A percentile compares a stretch with the other conserved stretches of the same genome.
Evolutionary conservation across 2,113 vertebrate genomes (phyloP).

Genomic region (Siniperca knerii): DNA sequence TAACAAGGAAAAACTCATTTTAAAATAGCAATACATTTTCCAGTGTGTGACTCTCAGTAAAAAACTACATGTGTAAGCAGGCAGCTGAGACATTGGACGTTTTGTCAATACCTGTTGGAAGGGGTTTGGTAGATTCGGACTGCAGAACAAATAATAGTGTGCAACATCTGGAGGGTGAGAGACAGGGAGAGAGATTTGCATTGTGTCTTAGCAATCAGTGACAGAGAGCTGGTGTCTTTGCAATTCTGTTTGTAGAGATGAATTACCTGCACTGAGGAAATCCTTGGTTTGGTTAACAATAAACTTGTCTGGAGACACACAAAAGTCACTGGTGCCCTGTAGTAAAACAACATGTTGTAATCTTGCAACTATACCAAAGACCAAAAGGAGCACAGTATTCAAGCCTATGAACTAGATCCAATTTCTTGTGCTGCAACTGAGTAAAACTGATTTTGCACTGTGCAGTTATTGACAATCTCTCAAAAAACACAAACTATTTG

Average conservation of each 20-base stretch:
- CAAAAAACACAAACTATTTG: constrained; percentile 15
- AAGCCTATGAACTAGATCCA: constrained; percentile 17
- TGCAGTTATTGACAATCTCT: constrained; percentile 22
- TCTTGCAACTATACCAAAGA: not conserved
- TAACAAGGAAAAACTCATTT: constrained; percentile 19
- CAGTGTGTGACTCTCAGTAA: constrained; percentile 20
- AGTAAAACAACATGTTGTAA: constrained; percentile 40
- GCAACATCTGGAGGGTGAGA: constrained; percentile 86
- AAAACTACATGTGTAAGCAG: constrained; percentile 13
- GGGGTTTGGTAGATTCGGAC: constrained; percentile 90
- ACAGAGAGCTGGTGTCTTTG: constrained; percentile 19
- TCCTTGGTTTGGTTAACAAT: constrained; percentile 90
- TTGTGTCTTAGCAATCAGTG: not conserved
- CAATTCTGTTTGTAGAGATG: constrained; percentile 8
- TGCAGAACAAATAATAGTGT: constrained; percentile 95
- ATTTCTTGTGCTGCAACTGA: constrained; percentile 15
- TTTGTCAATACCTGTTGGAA: constrained; percentile 93
- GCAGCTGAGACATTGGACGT: constrained; percentile 15
- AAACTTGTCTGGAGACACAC: constrained; percentile 92
- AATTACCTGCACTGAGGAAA: constrained; percentile 87
- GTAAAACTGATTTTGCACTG: constrained; percentile 22
- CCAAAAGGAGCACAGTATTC: constrained; percentile 6
- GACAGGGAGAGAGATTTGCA: constrained; percentile 34
- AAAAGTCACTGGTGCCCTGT: constrained; percentile 96
- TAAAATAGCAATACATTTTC: constrained; percentile 30